Evolutionary conservation across 2,888 invertebrate species (phyloP).

Genomic region (Nomada ferruginata): DNA sequence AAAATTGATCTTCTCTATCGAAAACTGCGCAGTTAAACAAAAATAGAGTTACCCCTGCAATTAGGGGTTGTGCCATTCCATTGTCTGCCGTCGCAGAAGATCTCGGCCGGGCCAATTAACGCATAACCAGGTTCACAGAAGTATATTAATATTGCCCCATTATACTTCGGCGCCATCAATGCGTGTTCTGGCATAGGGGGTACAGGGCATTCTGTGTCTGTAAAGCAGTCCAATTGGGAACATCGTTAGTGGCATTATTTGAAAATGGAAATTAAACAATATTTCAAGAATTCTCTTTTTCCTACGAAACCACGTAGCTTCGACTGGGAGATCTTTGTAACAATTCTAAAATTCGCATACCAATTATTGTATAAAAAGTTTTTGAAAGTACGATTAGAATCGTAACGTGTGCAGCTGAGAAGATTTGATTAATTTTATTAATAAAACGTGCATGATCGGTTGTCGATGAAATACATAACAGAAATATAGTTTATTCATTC

Average conservation of each 20-base stretch:
- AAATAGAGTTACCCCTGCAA: constrained; percentile 86
- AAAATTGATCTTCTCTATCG: too few species aligned
- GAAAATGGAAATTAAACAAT: not conserved
- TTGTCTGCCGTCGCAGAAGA: constrained; percentile 89
- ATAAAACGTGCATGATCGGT: too few species aligned
- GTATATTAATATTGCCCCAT: constrained; percentile 87
- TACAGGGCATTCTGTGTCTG: constrained; percentile 87
- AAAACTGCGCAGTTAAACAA: too few species aligned
- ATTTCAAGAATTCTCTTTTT: not conserved
- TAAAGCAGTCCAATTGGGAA: not conserved
- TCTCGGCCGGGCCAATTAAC: constrained; percentile 86
- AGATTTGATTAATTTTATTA: too few species aligned
- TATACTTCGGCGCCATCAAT: constrained; percentile 84
- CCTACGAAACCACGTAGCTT: not conserved
- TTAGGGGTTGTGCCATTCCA: constrained; percentile 90
- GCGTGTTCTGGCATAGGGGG: constrained; percentile 85
- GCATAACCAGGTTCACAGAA: constrained; percentile 88
- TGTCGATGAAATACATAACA: too few species aligned
- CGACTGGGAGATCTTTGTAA: too few species aligned
- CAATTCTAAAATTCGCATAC: too few species aligned
- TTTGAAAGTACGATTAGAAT: too few species aligned
- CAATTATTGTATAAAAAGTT: too few species aligned
- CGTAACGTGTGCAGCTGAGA: too few species aligned
- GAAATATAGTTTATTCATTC: too few species aligned
- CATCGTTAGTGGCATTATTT: not conserved